A percentile compares a stretch with the other conserved stretches of the same genome.
These are phyloP conservation scores for Callospermophilus lateralis DNA, from an alignment of 2,113 vertebrate genomes.

Conservation along the genomic window DNA sequence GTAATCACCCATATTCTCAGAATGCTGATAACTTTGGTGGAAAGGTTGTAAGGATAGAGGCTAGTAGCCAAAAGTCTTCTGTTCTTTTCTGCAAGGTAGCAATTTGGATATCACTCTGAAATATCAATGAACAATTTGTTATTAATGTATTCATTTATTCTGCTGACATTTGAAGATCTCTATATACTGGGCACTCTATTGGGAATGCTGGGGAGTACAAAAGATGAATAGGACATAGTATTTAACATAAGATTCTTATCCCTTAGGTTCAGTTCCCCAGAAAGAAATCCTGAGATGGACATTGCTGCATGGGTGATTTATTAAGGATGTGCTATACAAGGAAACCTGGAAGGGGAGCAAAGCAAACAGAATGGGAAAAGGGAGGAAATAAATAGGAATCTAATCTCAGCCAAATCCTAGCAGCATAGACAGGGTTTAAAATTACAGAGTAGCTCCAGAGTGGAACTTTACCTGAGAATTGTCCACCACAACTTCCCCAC, in stretches of 20 bases:
- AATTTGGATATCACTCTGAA: not conserved
- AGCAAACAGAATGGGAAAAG: not conserved
- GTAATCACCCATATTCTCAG: not conserved
- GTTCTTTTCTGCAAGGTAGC: not conserved
- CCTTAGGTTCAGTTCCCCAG: not conserved
- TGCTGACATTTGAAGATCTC: not conserved
- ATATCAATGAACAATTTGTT: not conserved
- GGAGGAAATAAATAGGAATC: not conserved
- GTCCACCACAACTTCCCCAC: not conserved
- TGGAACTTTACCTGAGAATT: not conserved
- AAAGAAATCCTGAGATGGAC: not conserved
- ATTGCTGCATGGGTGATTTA: not conserved
- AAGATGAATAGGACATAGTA: not conserved
- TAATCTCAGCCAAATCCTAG: not conserved
- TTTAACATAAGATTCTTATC: not conserved
- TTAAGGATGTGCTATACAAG: not conserved
- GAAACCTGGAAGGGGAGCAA: not conserved
- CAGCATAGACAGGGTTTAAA: not conserved
- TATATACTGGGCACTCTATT: not conserved
- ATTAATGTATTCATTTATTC: not conserved
- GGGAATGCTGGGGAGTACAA: not conserved
- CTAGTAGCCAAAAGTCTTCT: not conserved
- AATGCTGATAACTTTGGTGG: not conserved
- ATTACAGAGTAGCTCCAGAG: not conserved
- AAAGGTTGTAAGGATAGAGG: not conserved